Evolutionary conservation across 92 coral and sea anemone genomes (phyloP).

Genomic region (Blastomussa wellsi): DNA sequence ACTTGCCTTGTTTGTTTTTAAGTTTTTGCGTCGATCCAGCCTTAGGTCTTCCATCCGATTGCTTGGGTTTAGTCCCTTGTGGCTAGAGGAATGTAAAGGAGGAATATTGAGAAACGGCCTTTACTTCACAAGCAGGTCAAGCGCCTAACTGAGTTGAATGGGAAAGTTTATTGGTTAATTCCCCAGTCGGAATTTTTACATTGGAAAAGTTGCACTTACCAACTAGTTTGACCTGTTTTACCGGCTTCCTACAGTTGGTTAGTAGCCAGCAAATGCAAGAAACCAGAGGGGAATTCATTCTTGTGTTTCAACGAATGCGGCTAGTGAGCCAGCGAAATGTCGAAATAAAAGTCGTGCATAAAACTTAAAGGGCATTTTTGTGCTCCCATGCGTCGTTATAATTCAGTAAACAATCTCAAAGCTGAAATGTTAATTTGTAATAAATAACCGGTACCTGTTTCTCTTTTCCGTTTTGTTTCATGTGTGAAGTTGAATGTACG

Average conservation of each 20-base stretch:
- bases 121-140: background rate
- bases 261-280: background rate
- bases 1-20: constrained; percentile 63
- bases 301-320: background rate
- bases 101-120: background rate
- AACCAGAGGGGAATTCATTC: background rate
- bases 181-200: background rate
- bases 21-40: constrained; percentile 53
- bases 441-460: constrained; percentile 19
- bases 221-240: background rate
- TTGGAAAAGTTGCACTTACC: background rate
- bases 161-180: background rate
- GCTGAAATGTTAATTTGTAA: background rate
- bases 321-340: background rate
- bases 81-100: background rate
- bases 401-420: background rate
- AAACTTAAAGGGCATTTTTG: background rate
- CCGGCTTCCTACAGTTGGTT: background rate
- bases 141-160: background rate
- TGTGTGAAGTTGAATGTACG: constrained; percentile 6
- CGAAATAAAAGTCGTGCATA: background rate
- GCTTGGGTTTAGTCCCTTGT: background rate
- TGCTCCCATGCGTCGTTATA: background rate
- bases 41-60: constrained; percentile 54
- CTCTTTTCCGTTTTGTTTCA: constrained; percentile 19